These are phyloP conservation scores for Flexamia atlantica DNA, from an alignment of 2,888 invertebrate species.

Conservation along the genomic window DNA sequence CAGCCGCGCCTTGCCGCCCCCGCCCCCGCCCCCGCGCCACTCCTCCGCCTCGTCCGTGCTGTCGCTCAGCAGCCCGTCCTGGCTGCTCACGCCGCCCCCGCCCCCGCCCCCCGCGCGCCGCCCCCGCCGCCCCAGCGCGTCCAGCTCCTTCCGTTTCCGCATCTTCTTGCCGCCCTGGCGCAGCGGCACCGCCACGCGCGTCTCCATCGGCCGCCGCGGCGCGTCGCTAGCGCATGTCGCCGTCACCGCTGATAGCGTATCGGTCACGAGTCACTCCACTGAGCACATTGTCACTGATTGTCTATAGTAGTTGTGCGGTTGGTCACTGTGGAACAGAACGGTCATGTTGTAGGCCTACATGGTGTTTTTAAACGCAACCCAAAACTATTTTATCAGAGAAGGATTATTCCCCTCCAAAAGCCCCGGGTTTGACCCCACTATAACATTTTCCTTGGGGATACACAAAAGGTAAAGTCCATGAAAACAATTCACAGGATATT, in stretches of 20 bases:
- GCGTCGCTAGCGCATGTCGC: background rate
- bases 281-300: too few species aligned
- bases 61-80: conserved; percentile 81
- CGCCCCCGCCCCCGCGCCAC: conserved; percentile 64
- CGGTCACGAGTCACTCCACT: too few species aligned
- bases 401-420: too few species aligned
- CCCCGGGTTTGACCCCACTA: too few species aligned
- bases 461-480: too few species aligned
- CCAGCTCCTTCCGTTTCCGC: conserved; percentile 86
- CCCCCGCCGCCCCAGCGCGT: conserved; percentile 77
- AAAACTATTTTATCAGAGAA: too few species aligned
- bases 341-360: too few species aligned
- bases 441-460: too few species aligned
- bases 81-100: conserved; percentile 68
- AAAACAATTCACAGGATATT: too few species aligned
- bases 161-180: conserved; percentile 82
- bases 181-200: conserved; percentile 77
- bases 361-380: too few species aligned
- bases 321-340: too few species aligned
- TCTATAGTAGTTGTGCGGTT: too few species aligned
- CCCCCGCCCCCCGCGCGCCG: conserved; percentile 70
- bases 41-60: conserved; percentile 77
- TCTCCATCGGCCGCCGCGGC: conserved; percentile 61
- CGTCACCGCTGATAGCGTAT: conserved; percentile 22
- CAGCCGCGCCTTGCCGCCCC: conserved; percentile 7